Evolutionary conservation across 2,888 invertebrate genomes (phyloP).

Genomic region (Pteria penguin): DNA sequence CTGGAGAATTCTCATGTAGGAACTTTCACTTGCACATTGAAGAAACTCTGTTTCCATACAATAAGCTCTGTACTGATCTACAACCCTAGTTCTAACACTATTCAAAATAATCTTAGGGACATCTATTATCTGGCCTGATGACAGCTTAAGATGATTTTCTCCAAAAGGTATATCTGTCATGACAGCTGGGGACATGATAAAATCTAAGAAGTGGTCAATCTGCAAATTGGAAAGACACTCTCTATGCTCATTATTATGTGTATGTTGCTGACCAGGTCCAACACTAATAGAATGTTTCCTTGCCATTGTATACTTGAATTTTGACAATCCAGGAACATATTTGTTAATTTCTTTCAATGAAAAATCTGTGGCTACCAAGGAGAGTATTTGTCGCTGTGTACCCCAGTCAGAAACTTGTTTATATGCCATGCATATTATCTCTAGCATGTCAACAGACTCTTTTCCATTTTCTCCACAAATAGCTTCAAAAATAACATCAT

Average conservation of each 20-base stretch:
- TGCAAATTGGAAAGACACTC: constrained; percentile 3
- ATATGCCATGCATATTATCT: constrained; percentile 7
- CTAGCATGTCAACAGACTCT: background rate
- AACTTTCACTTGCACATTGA: constrained; percentile 3
- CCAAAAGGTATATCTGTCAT: constrained; percentile 20
- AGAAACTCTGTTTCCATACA: constrained; percentile 3
- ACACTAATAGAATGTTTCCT: constrained; percentile 15
- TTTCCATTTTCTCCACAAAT: background rate
- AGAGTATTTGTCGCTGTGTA: constrained; percentile 22
- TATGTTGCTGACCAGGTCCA: constrained; percentile 11
- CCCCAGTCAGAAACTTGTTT: constrained; percentile 18
- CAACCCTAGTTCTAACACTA: constrained; percentile 3
- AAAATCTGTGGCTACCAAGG: constrained; percentile 1
- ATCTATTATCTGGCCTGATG: constrained; percentile 5
- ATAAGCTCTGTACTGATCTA: constrained; percentile 9
- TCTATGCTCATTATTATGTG: background rate
- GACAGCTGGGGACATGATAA: constrained; percentile 8
- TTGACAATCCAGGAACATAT: constrained; percentile 13
- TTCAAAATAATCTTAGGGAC: constrained; percentile 18
- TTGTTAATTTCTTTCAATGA: constrained; percentile 1
- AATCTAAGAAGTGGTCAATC: constrained; percentile 12
- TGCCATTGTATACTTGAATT: constrained; percentile 15
- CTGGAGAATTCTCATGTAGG: constrained; percentile 21
- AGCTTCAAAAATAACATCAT: background rate
- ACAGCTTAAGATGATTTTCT: background rate